These are phyloP conservation scores for Chesias legatella DNA, from an alignment of 2,888 invertebrate species.

Conservation along the genomic window DNA sequence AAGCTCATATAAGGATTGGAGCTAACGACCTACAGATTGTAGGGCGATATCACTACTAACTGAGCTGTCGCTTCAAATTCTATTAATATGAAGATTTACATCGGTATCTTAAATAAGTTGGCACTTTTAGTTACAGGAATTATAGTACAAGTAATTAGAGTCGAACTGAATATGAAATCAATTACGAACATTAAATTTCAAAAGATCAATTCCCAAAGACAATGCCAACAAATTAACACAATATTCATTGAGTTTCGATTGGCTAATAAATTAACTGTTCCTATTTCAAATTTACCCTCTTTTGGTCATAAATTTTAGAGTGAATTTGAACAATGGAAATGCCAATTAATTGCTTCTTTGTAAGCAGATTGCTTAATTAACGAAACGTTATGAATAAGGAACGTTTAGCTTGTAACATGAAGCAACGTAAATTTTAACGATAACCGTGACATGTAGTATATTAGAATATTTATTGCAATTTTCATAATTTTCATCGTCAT, in stretches of 20 bases:
- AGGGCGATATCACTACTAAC: no score
- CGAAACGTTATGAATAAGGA: conserved; percentile 73
- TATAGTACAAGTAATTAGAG: no score
- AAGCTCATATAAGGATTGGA: no score
- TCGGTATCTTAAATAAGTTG: no score
- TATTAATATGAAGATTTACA: no score
- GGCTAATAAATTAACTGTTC: conserved; percentile 42
- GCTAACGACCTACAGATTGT: no score
- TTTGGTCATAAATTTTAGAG: conserved; percentile 54
- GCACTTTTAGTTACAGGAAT: no score
- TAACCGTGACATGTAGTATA: conserved; percentile 60
- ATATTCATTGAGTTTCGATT: conserved; percentile 30
- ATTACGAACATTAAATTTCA: not conserved
- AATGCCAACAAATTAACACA: conserved; percentile 7
- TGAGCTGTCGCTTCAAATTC: no score
- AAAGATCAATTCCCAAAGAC: not conserved
- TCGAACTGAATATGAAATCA: no score
- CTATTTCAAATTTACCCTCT: conserved; percentile 47
- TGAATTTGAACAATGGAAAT: conserved; percentile 63
- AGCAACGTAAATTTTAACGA: conserved; percentile 74
- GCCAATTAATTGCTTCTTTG: conserved; percentile 77
- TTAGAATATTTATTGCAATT: no score
- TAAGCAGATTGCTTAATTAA: conserved; percentile 80
- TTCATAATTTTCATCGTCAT: no score
- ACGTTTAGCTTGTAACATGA: conserved; percentile 65